A percentile compares a stretch with the other conserved stretches of the same genome.
Conservation (phyloP, 2,888 invertebrate genomes). For the Hydriomena furcata region DNA sequence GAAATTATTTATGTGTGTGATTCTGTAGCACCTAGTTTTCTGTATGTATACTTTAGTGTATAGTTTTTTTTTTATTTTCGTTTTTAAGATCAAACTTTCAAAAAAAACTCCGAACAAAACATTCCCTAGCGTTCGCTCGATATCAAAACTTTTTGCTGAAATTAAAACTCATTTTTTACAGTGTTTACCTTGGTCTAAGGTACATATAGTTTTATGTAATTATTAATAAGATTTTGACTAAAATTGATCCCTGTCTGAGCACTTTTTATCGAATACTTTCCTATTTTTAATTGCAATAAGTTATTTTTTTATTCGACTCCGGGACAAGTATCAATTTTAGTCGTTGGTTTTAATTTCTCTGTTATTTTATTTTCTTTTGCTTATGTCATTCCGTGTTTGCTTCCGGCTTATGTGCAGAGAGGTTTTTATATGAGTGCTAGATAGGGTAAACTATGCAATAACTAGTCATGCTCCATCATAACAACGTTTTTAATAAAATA, state of each 20-base stretch:
- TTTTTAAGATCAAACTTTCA: slow-evolving; percentile 27
- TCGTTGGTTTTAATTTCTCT: slow-evolving; percentile 42
- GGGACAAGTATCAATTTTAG: slow-evolving; percentile 61
- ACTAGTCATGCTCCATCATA: too few relatives aligned
- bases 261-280: slow-evolving; percentile 31
- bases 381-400: slow-evolving; percentile 72
- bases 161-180: background rate
- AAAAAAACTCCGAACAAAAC: slow-evolving; percentile 10
- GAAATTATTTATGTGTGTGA: slow-evolving; percentile 83
- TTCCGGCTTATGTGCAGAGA: slow-evolving; percentile 45
- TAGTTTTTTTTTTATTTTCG: slow-evolving; percentile 62
- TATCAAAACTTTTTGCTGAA: slow-evolving; percentile 1
- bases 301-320: slow-evolving; percentile 42
- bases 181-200: slow-evolving; percentile 24
- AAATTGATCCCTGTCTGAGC: slow-evolving; percentile 46
- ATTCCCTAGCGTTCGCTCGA: slow-evolving; percentile 20
- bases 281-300: slow-evolving; percentile 36
- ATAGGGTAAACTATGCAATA: too few relatives aligned
- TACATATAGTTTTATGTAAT: slow-evolving; percentile 33
- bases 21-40: slow-evolving; percentile 60
- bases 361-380: slow-evolving; percentile 53
- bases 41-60: slow-evolving; percentile 65
- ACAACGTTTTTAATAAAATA: too few relatives aligned
- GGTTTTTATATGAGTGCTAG: background rate
- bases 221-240: slow-evolving; percentile 42